phyloP scores from a whole-genome alignment of 2,797 vertebrate genomes.

The Cossypha heuglini region DNA sequence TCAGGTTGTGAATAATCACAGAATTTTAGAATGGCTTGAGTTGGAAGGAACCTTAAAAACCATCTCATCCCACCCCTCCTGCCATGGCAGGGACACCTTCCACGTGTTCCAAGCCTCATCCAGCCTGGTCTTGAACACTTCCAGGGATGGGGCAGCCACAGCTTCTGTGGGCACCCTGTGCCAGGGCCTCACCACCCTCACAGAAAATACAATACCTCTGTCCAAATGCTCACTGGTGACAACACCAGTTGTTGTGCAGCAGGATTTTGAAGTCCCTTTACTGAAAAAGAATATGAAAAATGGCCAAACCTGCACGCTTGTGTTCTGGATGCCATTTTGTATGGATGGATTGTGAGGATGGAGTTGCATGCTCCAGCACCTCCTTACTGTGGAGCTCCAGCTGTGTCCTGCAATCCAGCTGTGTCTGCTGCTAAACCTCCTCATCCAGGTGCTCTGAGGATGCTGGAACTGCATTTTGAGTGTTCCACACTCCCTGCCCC shows the following conservation, averaged over 20 bases:
- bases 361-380: rapidly evolving
- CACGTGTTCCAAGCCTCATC: background rate
- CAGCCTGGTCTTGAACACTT: background rate
- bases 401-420: background rate
- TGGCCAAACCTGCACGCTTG: background rate
- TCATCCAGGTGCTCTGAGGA: rapidly evolving
- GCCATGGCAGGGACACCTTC: background rate
- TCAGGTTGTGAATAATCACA: background rate
- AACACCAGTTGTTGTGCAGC: background rate
- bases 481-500: background rate
- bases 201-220: background rate
- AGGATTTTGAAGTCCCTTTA: background rate
- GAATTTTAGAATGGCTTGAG: background rate
- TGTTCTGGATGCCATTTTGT: background rate
- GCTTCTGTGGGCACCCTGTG: background rate
- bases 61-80: rapidly evolving
- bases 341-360: background rate
- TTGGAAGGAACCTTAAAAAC: background rate
- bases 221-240: background rate
- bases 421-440: background rate
- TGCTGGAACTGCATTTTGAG: background rate
- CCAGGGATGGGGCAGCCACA: background rate
- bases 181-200: background rate
- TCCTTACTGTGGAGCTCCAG: background rate
- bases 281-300: background rate